Base-by-base conservation (phyloP, 2,888 invertebrate species). In the Bombylius discolor region DNA sequence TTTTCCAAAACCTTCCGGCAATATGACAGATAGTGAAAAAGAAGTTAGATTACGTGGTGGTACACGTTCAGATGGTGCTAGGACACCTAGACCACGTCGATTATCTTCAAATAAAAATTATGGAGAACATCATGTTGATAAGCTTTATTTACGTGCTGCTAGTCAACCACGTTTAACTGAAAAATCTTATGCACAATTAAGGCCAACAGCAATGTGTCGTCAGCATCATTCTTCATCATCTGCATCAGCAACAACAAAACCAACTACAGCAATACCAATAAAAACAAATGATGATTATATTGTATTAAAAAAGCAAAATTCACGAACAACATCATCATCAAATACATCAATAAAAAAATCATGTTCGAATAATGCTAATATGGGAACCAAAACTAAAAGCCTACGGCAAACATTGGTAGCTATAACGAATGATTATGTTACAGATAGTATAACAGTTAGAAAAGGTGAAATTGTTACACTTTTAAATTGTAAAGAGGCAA, bases 1-100 rank as follows among this genome's bases (percentile, higher is more conserved):
- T 56, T 89, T 88, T 68, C 89, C 89, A 4, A 82, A 82, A 52
- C 89, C 89, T 0, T 82, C 86, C 60, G 87, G 88, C 14, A 89
- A 89, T 69, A 81, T 87, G 74, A 89, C 88, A 0, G 89, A 89
- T 70, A 84, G 80, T 9, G 88, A 89, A 66, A 88, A 88, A 65
- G 82, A 81, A 62, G 69, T 72, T 42, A 78, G 81, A 8, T 65
- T 81, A 11, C 76, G 80, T 4, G 79, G 78, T 0, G 78, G 83
- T 56, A 80, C 85, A 0, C 80, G 82, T 48, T 87, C 87, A 0
- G 87, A 87, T 66, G 82, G 82, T 57, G 82, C 84, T 23, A 77
- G 79, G 57, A 77, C 78, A 33, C 75, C 79, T 12, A 72, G 77
- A 8, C 61, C 66, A 13, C 68, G 68, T 54, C 66, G 70, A 13